Evolutionary conservation across 2,797 vertebrate genomes (phyloP).

Genomic region (Natrix natrix): DNA sequence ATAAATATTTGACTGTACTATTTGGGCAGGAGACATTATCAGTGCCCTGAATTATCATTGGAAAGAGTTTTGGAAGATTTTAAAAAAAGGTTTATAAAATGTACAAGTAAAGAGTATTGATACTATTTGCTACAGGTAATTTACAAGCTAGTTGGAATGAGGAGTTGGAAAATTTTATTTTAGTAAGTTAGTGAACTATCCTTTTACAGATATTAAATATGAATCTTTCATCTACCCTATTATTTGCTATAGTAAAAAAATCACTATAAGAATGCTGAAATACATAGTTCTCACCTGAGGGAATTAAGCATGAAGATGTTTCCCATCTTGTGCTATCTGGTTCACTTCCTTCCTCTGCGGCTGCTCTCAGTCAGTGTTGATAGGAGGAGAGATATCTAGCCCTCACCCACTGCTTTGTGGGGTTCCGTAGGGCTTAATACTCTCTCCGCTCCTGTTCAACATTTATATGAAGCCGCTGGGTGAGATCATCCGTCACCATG

Average conservation of each 20-base stretch:
- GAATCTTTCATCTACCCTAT: not conserved
- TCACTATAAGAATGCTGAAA: not conserved
- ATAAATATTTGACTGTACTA: not conserved
- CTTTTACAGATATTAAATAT: not conserved
- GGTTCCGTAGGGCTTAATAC: too few relatives aligned
- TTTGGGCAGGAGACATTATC: not conserved
- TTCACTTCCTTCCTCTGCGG: too few relatives aligned
- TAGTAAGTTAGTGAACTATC: not conserved
- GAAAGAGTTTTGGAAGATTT: not conserved
- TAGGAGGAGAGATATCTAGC: too few relatives aligned
- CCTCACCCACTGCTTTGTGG: too few relatives aligned
- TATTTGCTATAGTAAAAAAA: not conserved
- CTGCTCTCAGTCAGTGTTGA: too few relatives aligned
- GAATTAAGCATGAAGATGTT: not conserved
- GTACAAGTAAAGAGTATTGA: not conserved
- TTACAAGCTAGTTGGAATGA: not conserved
- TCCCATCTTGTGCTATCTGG: not conserved
- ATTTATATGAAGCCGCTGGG: too few relatives aligned
- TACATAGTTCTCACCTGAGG: not conserved
- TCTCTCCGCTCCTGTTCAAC: too few relatives aligned
- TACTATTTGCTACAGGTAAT: not conserved
- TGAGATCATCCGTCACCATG: too few relatives aligned
- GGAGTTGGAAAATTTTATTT: not conserved
- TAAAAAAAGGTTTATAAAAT: not conserved
- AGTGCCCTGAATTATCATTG: not conserved